Base-by-base conservation (phyloP, 2,888 invertebrate genomes). In the Pecten maximus region DNA sequence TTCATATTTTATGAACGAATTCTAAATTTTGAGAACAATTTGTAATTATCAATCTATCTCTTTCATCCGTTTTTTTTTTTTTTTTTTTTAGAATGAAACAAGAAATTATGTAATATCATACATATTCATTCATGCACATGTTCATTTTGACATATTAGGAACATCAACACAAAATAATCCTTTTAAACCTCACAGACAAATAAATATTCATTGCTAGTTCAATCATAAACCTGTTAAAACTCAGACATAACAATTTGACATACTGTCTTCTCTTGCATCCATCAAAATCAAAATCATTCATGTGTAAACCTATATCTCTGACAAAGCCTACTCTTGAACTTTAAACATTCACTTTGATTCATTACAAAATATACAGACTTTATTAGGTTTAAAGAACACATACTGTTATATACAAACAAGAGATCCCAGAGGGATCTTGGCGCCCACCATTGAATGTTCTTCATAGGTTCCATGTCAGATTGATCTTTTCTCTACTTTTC, bases 121-220 rank as follows among this genome's bases (percentile, higher is more conserved):
- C 23, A 23, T 35, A 3, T 74, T 74, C 74, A 74, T 28, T 74
- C 74, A 28, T 12, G 10, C 74, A 28, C 23, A 23, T 35, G 10
- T 28, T 60, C 60, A 54, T 60, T 60, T 74, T 74, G 74, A 35
- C 35, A 10, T 74, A 44, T 44, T n/a, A 54, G 23, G 54, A 54
- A 54, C 19, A 74, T 74, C 74, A 28, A 35, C 74, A 74, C 74
- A 8, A 74, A 74, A 54, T n/a, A 19, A n/a, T n/a, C n/a, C 54
- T 54, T 16, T 74, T 74, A 23, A 74, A 8, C 74, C 74, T 74
- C 35, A 74, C 74, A 74, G 8, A 74, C 74, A 74, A 74, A 74
- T 74, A 74, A 74, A 35, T 74, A 74, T n/a, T 60, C 60, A 60
- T 54, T 54, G 8, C 54, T 54, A 54, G 35, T 74, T 74, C 74